phyloP scores from a whole-genome alignment of 2,888 invertebrate species.

The Macaria liturata region DNA sequence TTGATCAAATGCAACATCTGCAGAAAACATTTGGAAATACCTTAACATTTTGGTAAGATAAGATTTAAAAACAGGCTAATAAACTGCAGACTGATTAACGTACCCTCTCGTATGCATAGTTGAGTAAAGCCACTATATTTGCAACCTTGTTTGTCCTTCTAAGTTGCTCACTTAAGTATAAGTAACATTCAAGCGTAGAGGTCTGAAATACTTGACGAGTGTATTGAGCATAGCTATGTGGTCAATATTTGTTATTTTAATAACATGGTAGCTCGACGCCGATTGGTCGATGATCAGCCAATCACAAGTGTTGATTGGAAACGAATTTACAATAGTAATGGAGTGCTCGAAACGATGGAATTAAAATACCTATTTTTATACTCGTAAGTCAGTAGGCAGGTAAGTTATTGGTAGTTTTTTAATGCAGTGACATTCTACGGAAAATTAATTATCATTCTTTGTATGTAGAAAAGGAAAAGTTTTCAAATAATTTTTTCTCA shows the following conservation, averaged over 20 bases:
- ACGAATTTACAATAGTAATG: slow-evolving; percentile 49
- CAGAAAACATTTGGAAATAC: too few relatives aligned
- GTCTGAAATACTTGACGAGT: slow-evolving; percentile 41
- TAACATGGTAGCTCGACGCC: slow-evolving; percentile 43
- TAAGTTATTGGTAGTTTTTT: too few relatives aligned
- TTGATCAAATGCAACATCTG: too few relatives aligned
- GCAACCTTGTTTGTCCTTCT: slow-evolving; percentile 21
- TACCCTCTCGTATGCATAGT: too few relatives aligned
- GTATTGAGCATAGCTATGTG: slow-evolving; percentile 48
- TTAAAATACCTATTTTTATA: slow-evolving; percentile 3
- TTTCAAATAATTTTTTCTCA: too few relatives aligned
- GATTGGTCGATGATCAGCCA: slow-evolving; percentile 65
- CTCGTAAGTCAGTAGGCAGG: slow-evolving; percentile 1
- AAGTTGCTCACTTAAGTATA: slow-evolving; percentile 28
- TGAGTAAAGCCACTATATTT: background rate
- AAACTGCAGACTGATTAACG: too few relatives aligned
- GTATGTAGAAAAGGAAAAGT: too few relatives aligned
- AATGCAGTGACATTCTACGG: too few relatives aligned
- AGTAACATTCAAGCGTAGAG: slow-evolving; percentile 36
- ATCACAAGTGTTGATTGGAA: slow-evolving; percentile 60
- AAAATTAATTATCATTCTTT: too few relatives aligned
- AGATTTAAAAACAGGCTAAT: too few relatives aligned
- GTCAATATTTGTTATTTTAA: slow-evolving; percentile 60
- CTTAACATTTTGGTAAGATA: too few relatives aligned
- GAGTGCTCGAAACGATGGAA: slow-evolving; percentile 14